A percentile compares a stretch with the other conserved stretches of the same genome.
phyloP scores from a whole-genome alignment of 2,113 vertebrate genomes.

The Glaucidium brasilianum region DNA sequence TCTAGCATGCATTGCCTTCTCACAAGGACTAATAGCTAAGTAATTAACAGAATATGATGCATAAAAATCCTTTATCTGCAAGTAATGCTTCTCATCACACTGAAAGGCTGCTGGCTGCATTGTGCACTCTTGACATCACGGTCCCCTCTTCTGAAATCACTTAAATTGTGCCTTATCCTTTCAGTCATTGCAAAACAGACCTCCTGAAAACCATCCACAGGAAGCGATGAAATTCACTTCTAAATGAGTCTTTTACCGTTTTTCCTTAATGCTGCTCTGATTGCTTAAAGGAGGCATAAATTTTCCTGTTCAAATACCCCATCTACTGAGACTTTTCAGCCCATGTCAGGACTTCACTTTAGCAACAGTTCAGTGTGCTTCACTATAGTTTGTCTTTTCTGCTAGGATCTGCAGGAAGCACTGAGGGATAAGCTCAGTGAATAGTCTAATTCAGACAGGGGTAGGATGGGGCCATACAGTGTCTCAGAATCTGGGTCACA shows the following conservation, averaged over 20 bases:
- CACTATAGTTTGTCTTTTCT: not conserved
- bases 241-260: not conserved
- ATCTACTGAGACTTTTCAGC: not conserved
- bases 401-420: not conserved
- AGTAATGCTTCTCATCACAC: not conserved
- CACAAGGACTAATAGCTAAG: not conserved
- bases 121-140: rapidly evolving
- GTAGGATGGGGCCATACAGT: not conserved
- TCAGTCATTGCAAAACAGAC: not conserved
- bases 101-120: not conserved
- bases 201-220: not conserved
- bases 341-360: not conserved
- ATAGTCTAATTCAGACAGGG: conserved; percentile 10
- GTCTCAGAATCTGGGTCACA: conserved; percentile 41
- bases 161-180: not conserved
- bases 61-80: not conserved
- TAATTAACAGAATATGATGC: not conserved
- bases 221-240: not conserved
- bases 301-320: not conserved
- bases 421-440: not conserved
- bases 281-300: not conserved
- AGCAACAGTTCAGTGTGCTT: not conserved
- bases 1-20: not conserved
- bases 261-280: not conserved
- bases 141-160: not conserved